Percentiles rank a stretch among this genome's conserved stretches.
Conservation (phyloP, 1,140 invertebrate genomes). For the Sogatella furcifera region DNA sequence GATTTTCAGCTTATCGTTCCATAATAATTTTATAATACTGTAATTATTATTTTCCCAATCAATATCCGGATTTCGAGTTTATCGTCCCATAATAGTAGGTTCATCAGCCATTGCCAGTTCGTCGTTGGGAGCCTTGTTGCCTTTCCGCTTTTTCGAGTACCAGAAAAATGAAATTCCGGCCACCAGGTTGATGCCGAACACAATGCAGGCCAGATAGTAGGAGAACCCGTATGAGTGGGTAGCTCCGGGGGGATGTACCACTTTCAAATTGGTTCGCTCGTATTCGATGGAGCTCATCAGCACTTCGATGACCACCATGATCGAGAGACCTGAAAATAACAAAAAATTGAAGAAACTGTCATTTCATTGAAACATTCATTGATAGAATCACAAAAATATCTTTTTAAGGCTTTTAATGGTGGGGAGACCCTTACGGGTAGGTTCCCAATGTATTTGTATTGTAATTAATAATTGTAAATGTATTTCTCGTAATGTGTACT, state of each 20-base stretch:
- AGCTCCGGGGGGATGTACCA: slow-evolving; percentile 55
- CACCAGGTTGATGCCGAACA: slow-evolving; percentile 57
- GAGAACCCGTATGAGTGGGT: slow-evolving; percentile 54
- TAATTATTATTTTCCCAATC: neutral
- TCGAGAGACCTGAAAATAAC: slow-evolving; percentile 45
- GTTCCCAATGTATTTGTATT: too few species aligned
- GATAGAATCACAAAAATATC: too few species aligned
- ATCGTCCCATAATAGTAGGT: slow-evolving; percentile 71
- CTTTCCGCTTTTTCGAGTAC: slow-evolving; percentile 72
- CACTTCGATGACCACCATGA: slow-evolving; percentile 72
- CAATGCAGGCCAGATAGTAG: slow-evolving; percentile 67
- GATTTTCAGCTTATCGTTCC: too few species aligned
- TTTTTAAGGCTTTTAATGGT: too few species aligned
- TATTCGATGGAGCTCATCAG: slow-evolving; percentile 59
- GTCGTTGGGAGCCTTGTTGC: slow-evolving; percentile 64
- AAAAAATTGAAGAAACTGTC: too few species aligned
- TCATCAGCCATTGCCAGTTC: slow-evolving; percentile 73
- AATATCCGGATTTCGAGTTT: too few species aligned
- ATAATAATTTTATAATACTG: too few species aligned
- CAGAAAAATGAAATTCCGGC: slow-evolving; percentile 62
- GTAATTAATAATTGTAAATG: too few species aligned
- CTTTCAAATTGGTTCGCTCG: slow-evolving; percentile 50
- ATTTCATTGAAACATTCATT: too few species aligned
- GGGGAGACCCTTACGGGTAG: too few species aligned
- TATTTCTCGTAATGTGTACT: too few species aligned